phyloP scores from a whole-genome alignment of 2,113 vertebrate genomes.

The Mandrillus leucophaeus region DNA sequence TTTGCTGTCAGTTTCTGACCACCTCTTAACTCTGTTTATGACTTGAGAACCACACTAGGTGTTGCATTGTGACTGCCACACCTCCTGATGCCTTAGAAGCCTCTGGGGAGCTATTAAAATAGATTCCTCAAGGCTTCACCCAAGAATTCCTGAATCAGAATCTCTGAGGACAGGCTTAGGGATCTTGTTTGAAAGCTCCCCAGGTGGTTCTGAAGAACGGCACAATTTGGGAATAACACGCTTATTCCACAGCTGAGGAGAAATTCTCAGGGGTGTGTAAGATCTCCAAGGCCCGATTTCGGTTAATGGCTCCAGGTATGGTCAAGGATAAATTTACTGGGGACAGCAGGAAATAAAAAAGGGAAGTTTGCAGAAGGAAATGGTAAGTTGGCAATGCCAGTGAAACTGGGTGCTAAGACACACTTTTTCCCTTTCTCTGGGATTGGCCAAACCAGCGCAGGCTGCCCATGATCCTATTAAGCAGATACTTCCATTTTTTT shows the following conservation, averaged over 20 bases:
- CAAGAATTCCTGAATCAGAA: neutral
- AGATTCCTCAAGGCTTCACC: neutral
- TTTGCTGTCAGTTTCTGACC: fast-evolving
- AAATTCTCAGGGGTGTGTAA: neutral
- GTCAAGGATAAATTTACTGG: neutral
- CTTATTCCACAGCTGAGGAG: fast-evolving
- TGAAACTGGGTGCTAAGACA: neutral
- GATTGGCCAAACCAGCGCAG: neutral
- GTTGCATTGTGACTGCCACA: no score
- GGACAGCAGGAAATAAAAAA: neutral
- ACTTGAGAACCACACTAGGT: neutral
- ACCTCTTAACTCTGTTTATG: fast-evolving
- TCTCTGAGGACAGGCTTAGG: neutral
- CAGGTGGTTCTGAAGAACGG: neutral
- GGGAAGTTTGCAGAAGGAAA: neutral
- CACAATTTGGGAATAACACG: neutral
- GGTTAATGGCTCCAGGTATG: neutral
- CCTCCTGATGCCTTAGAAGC: neutral
- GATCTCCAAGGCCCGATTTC: neutral
- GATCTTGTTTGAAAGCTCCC: neutral
- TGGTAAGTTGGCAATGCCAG: neutral
- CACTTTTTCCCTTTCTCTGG: neutral
- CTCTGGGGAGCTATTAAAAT: neutral
- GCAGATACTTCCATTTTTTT: no score
- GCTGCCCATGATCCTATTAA: neutral